Evolutionary conservation across 2,888 invertebrate genomes (phyloP).

Genomic region (Epinotia brunnichana): DNA sequence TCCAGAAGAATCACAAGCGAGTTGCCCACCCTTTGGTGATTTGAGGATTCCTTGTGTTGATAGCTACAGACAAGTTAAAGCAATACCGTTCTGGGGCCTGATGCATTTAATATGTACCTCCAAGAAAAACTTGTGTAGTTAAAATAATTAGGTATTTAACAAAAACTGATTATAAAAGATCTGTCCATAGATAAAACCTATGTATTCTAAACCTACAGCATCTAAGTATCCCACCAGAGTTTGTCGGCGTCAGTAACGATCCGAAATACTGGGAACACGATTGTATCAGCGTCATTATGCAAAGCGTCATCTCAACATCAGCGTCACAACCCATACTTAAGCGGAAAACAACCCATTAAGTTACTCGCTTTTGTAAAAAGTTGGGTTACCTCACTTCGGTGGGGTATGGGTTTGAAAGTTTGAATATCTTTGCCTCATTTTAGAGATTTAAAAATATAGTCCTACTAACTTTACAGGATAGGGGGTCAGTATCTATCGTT

Average conservation of each 20-base stretch:
- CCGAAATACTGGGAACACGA: slow-evolving; percentile 43
- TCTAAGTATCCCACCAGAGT: slow-evolving; percentile 15
- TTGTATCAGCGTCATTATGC: slow-evolving; percentile 48
- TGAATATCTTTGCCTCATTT: too few species aligned
- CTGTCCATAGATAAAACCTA: not conserved
- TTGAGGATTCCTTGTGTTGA: too few species aligned
- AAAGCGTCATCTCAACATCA: slow-evolving; percentile 50
- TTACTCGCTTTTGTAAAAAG: slow-evolving; percentile 32
- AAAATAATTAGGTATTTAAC: not conserved
- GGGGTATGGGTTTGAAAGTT: slow-evolving; percentile 17
- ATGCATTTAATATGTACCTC: too few species aligned
- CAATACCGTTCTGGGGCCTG: too few species aligned
- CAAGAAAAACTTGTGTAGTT: not conserved
- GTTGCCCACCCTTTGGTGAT: too few species aligned
- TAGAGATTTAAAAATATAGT: too few species aligned
- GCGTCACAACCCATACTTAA: slow-evolving; percentile 52
- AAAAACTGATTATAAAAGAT: not conserved
- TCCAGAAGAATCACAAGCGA: too few species aligned
- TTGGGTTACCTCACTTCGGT: slow-evolving; percentile 33
- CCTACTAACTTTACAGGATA: too few species aligned
- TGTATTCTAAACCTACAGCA: slow-evolving; percentile 13
- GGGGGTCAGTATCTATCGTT: too few species aligned
- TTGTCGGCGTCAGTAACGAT: slow-evolving; percentile 31
- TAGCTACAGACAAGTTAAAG: too few species aligned
- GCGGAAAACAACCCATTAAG: slow-evolving; percentile 33